phyloP scores from a whole-genome alignment of 2,888 invertebrate species.

The Aplocera efformata region DNA sequence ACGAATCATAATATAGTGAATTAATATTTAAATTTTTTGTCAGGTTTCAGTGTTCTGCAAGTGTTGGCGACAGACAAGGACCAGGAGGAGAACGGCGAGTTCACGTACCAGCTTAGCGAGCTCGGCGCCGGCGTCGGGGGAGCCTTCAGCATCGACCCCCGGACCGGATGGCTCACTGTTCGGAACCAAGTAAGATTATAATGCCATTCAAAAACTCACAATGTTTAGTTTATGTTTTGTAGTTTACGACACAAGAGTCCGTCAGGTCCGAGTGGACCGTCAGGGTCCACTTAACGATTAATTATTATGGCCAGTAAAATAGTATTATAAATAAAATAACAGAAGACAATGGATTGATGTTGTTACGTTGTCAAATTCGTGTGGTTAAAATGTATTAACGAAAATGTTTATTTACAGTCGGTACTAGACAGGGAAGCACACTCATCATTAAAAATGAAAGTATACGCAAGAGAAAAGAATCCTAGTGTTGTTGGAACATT shows the following conservation, averaged over 20 bases:
- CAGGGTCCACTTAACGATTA: too few relatives aligned
- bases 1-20: too few relatives aligned
- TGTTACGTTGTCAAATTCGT: too few relatives aligned
- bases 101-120: constrained; percentile 88
- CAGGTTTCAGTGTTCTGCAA: constrained; percentile 76
- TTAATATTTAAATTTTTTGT: constrained; percentile 7
- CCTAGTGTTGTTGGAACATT: constrained; percentile 83
- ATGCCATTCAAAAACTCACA: too few relatives aligned
- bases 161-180: constrained; percentile 93
- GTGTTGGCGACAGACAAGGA: constrained; percentile 90
- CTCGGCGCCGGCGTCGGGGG: too few relatives aligned
- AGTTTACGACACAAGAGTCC: too few relatives aligned
- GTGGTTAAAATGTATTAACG: background rate
- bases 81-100: constrained; percentile 92
- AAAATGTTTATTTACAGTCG: constrained; percentile 68
- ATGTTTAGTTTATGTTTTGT: too few relatives aligned
- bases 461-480: constrained; percentile 88
- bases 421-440: constrained; percentile 90
- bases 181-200: constrained; percentile 76
- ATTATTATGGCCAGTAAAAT: too few relatives aligned
- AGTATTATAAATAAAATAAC: too few relatives aligned
- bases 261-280: too few relatives aligned
- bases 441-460: constrained; percentile 85
- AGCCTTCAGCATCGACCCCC: constrained; percentile 89
- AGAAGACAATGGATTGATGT: too few relatives aligned